Base-by-base conservation (phyloP, 2,797 vertebrate genomes). In the Mus spretus region DNA sequence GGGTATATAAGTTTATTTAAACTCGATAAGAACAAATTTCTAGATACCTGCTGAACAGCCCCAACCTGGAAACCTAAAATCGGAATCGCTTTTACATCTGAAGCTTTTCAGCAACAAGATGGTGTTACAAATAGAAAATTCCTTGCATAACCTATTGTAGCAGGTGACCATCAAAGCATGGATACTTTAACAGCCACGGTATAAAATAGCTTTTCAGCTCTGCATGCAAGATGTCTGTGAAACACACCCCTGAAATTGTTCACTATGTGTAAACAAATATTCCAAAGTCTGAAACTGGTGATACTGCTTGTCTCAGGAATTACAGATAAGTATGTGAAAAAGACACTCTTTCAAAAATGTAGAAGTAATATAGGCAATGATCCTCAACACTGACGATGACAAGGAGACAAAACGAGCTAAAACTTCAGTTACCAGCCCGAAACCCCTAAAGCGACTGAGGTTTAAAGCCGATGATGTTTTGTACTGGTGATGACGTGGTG, bases 271-370 rank as follows among this genome's bases (percentile, higher is more conserved):
- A 82, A 37, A 28, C 14, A 81, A 59, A 61, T 88, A 61, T 50
- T 50, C 34, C 17, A 61, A 81, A 81, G 34, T 55, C 63, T 80
- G 61, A 89, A 63, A 89, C 22, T 31, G 31, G 37, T 19, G 10
- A 65, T 20, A 28, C 1, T 53, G 47, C 57, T 83, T 89, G 57
- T 77, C n/a, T 20, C 44, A 34, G 59, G 26, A 24, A 77, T 61
- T 89, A 63, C 90, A 92, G 55, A 20, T 74, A 89, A 90, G 90
- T 34, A 72, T 85, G 15, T 88, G 63, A 63, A 24, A 19, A 31
- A 93, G n/a, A 70, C 10, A 77, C 44, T 72, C 82, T 57, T 59
- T 40, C 72, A 84, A 61, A 77, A 37, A 94, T 67, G 40, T 4
- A 59, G 55, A 63, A 70, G 53, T 88, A n/a, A 19, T 9, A 65